Evolutionary conservation across 2,797 vertebrate genomes (phyloP), one percentile per base, ranked within the genome.

Genomic region (Sebastes aleutianus): DNA sequence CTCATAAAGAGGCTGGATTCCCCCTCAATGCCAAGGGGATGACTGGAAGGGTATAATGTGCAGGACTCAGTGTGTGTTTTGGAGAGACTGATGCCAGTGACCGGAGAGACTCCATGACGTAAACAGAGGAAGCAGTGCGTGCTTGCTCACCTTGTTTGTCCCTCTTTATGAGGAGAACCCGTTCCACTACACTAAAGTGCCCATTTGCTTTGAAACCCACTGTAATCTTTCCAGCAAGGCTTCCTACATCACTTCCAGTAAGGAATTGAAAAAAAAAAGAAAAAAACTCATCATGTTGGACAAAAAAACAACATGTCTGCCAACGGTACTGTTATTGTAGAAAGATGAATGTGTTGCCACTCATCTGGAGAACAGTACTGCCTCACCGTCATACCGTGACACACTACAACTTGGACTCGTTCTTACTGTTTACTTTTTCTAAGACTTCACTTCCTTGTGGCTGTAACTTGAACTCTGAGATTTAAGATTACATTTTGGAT

Each of bases 241-340:
- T 47, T 86, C 80, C 31, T 47, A 71, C 87, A 66, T 80, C 86
- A 83, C 2, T 89, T 91, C 88, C 91, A 85, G 92, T 91, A 91
- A 90, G 50, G 16, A 57, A 8, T 3, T 54, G 18, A 76, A 79
- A 16, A 34, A 76, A 79, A 16, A 34, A 34, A 29, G 0, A 50
- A 12, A 84, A 78, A 47, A 47, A 11, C 12, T 63, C 65, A 6
- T 69, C 53, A 27, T 5, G 18, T 47, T 11, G 20, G 58, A 71
- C 18, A 20, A 29, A 81, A 32, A 29, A 64, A 47, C 29, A 71
- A 22, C 57, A 61, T 4, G 61, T 53, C 54, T 72, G 66, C 58
- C 78, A 89, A 73, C 82, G 82, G 77, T 32, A 27, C 65, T 61
- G 43, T 27, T 69, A 74, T 22, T 72, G 66, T 29, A 59, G 16